Evolutionary conservation across 2,888 invertebrate species (phyloP).

Genomic region (Mechanitis mazaeus): DNA sequence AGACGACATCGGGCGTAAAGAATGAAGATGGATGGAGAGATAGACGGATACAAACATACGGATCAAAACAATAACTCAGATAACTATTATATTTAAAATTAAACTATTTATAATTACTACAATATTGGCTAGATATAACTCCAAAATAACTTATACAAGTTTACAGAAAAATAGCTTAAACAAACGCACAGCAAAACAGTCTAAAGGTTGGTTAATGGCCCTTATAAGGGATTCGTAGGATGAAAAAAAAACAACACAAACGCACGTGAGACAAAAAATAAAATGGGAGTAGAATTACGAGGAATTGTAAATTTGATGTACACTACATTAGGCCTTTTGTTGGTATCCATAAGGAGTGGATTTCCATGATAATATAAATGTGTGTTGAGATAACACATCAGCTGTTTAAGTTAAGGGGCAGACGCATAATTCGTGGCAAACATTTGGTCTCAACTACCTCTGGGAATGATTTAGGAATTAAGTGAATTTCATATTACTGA

Average conservation of each 20-base stretch:
- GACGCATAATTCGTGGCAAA: constrained; percentile 38
- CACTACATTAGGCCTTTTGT: constrained; percentile 27
- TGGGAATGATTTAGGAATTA: constrained; percentile 8
- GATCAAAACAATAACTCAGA: constrained; percentile 39
- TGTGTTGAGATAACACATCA: constrained; percentile 43
- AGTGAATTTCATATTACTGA: not conserved
- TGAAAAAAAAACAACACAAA: constrained; percentile 30
- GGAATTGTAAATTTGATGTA: constrained; percentile 35
- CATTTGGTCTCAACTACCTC: constrained; percentile 28
- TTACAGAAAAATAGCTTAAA: constrained; percentile 4
- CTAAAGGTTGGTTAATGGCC: constrained; percentile 44
- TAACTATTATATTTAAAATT: no score
- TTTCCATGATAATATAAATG: constrained; percentile 10
- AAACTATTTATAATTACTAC: no score
- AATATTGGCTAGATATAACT: no score
- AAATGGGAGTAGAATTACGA: constrained; percentile 41
- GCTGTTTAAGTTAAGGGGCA: constrained; percentile 45
- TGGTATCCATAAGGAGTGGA: constrained; percentile 8
- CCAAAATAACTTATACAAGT: constrained; percentile 9
- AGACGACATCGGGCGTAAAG: constrained; percentile 32
- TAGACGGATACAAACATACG: constrained; percentile 20
- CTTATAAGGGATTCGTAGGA: constrained; percentile 36
- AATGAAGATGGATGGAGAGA: constrained; percentile 34
- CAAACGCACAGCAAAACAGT: no score
- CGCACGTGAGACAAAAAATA: constrained; percentile 41